Evolutionary conservation across 1,140 invertebrate genomes (phyloP), one percentile per base, ranked within the genome.

Genomic region (Zophobas morio): DNA sequence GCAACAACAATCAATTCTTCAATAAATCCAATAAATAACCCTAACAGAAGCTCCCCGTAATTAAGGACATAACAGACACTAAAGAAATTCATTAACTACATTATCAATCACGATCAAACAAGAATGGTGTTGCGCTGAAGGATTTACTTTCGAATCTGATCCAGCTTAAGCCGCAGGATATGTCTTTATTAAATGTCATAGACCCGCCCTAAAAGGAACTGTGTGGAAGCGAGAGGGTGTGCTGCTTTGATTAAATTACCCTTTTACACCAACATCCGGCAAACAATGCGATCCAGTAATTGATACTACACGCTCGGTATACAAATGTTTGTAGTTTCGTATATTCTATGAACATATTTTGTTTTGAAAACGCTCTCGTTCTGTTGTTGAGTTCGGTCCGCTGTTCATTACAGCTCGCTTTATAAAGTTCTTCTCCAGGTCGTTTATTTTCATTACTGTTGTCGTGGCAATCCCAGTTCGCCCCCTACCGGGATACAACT

Each of bases 401-500:
- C 32, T 75, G 56, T 54, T 57, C 56, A 57, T 49, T 66, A 71
- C 34, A 3, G 36, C 63, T 71, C 63, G 75, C 75, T 76, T 70
- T 76, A 76, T 76, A 71, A 76, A 76, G 75, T 76, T 60, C 56
- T 76, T 39, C 56, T 56, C 4, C 46, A 70, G 75, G 63, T 76
- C 75, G 75, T 76, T 76, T 76, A 76, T 76, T 76, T 76, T 76
- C 75, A 76, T 76, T 76, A 76, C 36, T 39, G 66, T 76, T 76
- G 75, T 76, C 75, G 60, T 56, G 51, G 60, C 47, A 56, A 76
- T 35, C 70, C 70, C 46, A 42, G 46, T 6, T 76, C 75, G 32
- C 56, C 75, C 75, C 75, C 66, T 54, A 40, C 20, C 49, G 8
- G 60, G 60, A 20, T 66, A 42, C 6, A 42, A 66, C 60, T 66